Evolutionary conservation across 2,797 vertebrate species (phyloP).

Genomic region (Xenopus petersii): DNA sequence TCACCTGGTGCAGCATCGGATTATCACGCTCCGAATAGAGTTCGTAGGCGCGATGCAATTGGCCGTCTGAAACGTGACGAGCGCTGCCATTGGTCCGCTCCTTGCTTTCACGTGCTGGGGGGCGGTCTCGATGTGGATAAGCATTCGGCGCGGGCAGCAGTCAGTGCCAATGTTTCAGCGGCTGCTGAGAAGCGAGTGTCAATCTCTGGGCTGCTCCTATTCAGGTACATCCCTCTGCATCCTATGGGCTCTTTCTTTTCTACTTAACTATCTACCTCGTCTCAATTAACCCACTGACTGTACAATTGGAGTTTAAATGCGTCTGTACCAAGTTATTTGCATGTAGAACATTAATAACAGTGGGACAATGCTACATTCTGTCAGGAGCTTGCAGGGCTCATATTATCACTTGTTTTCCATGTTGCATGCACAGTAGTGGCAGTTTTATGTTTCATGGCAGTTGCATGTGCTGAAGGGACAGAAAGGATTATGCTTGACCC

Average conservation of each 20-base stretch:
- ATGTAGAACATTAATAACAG: not conserved
- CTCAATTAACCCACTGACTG: too few relatives aligned
- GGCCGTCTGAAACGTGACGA: conserved; percentile 29
- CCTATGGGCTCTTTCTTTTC: not conserved
- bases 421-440: too few relatives aligned
- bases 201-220: not conserved
- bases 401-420: too few relatives aligned
- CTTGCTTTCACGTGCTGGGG: conserved; percentile 53
- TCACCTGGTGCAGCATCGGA: conserved; percentile 1
- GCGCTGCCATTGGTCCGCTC: conserved; percentile 47
- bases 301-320: not conserved
- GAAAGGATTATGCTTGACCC: too few relatives aligned
- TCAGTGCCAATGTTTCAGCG: not conserved
- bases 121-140: conserved; percentile 51
- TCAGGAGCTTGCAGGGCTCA: too few relatives aligned
- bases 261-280: not conserved
- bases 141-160: not conserved
- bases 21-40: conserved; percentile 42
- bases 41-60: conserved; percentile 30
- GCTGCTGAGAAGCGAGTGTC: rapidly evolving
- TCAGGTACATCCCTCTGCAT: conserved; percentile 22
- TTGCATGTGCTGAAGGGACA: too few relatives aligned
- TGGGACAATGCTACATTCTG: too few relatives aligned
- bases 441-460: too few relatives aligned
- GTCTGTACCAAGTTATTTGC: not conserved